Base-by-base conservation (phyloP, 2,888 invertebrate genomes). In the Mimachlamys varia region DNA sequence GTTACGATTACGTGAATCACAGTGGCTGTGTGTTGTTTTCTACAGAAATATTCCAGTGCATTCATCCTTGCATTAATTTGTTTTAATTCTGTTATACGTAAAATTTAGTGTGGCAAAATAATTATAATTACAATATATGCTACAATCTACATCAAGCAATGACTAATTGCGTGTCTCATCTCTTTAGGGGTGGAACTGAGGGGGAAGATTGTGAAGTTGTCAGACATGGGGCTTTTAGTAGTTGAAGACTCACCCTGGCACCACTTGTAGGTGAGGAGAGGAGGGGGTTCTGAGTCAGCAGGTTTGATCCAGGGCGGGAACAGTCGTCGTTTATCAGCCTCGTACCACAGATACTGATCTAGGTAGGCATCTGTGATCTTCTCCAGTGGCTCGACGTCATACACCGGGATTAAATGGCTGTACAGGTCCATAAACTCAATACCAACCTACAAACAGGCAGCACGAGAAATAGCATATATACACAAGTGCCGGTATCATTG, bases 381-480 rank as follows among this genome's bases (percentile, higher is more conserved):
- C 97, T 99, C 99, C 90, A 99, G 97, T 0, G 99, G 99, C 96
- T 99, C 99, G 87, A 99, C 99, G 96, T 99, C 99, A 96, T 99
- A 99, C 0, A 99, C 99, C 0, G 99, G 99, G 93, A 99, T 99
- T 92, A 99, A 97, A 96, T 99, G 99, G 92, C 99, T 99, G 97
- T 99, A 99, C 90, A 99, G 97, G 97, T 99, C 99, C 99, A 99
- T 99, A 97, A 99, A 99, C 97, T 99, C 99, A 95, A 99, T 99
- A 88, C 99, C 99, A 91, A 99, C 98, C 98, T 98, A 95, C 89
- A 94, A 93, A 92, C 53, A 3, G 44, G 10, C 62, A 62, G n/a
- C 62, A 62, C 5, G 44, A 62, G 62, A n/a, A n/a, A 19, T n/a
- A 22, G n/a, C 62, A 62, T 62, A 53, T 53, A 13, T 19, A 53